phyloP scores from a whole-genome alignment of 2,888 invertebrate species.

The Tachina lurida region DNA sequence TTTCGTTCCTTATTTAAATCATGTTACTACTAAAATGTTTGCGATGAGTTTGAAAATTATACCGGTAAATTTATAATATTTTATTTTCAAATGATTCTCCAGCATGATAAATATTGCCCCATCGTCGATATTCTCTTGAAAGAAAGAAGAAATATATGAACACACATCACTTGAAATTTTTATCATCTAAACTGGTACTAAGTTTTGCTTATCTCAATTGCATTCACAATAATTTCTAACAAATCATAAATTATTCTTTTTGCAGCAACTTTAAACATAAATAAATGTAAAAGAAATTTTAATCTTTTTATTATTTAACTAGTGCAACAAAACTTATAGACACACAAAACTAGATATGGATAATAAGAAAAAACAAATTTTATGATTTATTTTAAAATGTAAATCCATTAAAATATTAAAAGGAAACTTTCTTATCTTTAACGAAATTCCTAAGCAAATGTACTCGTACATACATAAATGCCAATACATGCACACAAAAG shows the following conservation, averaged over 20 bases:
- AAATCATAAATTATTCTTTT: slow-evolving; percentile 59
- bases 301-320: not conserved
- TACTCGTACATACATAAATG: not conserved
- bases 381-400: slow-evolving; percentile 69
- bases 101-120: too few species aligned
- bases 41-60: too few species aligned
- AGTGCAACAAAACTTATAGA: not conserved
- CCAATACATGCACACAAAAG: not conserved
- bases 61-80: too few species aligned
- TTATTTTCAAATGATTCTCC: too few species aligned
- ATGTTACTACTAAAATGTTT: too few species aligned
- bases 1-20: too few species aligned
- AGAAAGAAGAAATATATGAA: too few species aligned
- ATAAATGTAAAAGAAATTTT: not conserved
- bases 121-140: too few species aligned
- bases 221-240: slow-evolving; percentile 14
- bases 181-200: not conserved
- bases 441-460: slow-evolving; percentile 51
- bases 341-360: not conserved
- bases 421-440: slow-evolving; percentile 67
- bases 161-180: not conserved
- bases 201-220: not conserved
- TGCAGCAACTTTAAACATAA: slow-evolving; percentile 44
- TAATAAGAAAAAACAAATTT: slow-evolving; percentile 14
- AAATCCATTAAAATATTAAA: slow-evolving; percentile 70